These are phyloP conservation scores for Syngnathus typhle DNA, from an alignment of 2,113 vertebrate species.

Conservation along the genomic window DNA sequence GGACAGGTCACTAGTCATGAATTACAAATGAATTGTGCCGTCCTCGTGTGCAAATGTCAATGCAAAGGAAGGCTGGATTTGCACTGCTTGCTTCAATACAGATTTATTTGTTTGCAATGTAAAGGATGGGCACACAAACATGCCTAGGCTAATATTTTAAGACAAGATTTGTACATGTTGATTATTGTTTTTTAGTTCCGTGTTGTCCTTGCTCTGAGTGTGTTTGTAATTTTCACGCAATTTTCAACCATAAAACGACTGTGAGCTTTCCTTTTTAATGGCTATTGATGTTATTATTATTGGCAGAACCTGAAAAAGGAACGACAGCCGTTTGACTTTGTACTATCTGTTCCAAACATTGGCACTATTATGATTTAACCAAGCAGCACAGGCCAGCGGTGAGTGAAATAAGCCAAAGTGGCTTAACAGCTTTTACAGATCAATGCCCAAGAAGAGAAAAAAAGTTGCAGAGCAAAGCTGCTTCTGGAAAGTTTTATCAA, in stretches of 20 bases:
- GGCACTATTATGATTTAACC: background rate
- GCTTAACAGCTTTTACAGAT: background rate
- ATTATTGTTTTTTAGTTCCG: no score
- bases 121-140: no score
- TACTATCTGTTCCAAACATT: background rate
- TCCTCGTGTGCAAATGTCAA: constrained; percentile 31
- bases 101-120: no score
- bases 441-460: background rate
- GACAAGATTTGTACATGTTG: no score
- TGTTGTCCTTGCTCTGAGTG: no score
- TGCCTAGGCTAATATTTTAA: no score
- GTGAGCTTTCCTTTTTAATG: background rate
- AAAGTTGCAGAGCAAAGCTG: constrained; percentile 2
- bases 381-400: background rate
- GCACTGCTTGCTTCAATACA: background rate
- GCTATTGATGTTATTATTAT: background rate
- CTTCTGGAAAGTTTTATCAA: background rate
- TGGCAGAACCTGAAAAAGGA: background rate
- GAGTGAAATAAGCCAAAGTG: background rate
- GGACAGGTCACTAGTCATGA: constrained; percentile 21
- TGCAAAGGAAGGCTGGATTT: constrained; percentile 4
- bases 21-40: constrained; percentile 39
- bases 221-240: no score
- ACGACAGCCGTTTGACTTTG: background rate
- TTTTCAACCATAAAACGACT: no score